Conservation (phyloP, 2,888 invertebrate species). For the Nomada lathburiana region DNA sequence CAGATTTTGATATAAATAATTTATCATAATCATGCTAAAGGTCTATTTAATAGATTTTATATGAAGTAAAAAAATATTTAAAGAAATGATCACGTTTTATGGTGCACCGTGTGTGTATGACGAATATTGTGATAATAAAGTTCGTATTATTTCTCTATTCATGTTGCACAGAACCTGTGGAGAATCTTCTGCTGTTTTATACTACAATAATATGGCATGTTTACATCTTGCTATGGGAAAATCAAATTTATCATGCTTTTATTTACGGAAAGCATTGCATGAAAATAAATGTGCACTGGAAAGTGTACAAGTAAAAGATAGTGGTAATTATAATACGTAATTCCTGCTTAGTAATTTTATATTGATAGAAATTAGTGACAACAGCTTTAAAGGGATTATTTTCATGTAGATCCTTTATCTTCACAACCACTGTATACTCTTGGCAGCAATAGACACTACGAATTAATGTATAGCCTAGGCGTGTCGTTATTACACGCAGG, state of each 20-base stretch:
- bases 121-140: neutral
- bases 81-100: too few species aligned
- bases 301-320: constrained; percentile 82
- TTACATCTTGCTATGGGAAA: constrained; percentile 93
- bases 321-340: constrained; percentile 56
- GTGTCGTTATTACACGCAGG: constrained; percentile 93
- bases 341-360: neutral
- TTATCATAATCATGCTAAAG: neutral
- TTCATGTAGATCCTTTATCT: constrained; percentile 81
- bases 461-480: constrained; percentile 92
- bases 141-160: constrained; percentile 59
- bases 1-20: neutral
- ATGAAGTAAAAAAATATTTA: too few species aligned
- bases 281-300: constrained; percentile 87
- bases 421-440: constrained; percentile 87
- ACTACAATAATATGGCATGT: constrained; percentile 93
- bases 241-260: constrained; percentile 91
- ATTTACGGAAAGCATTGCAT: constrained; percentile 91
- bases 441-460: constrained; percentile 87
- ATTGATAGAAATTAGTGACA: neutral
- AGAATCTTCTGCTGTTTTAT: constrained; percentile 87
- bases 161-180: constrained; percentile 85
- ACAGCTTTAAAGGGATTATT: constrained; percentile 26
- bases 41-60: neutral
- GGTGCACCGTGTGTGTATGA: too few species aligned